Evolutionary conservation across 1,140 invertebrate genomes (phyloP).

Genomic region (Matsumurasca onukii): DNA sequence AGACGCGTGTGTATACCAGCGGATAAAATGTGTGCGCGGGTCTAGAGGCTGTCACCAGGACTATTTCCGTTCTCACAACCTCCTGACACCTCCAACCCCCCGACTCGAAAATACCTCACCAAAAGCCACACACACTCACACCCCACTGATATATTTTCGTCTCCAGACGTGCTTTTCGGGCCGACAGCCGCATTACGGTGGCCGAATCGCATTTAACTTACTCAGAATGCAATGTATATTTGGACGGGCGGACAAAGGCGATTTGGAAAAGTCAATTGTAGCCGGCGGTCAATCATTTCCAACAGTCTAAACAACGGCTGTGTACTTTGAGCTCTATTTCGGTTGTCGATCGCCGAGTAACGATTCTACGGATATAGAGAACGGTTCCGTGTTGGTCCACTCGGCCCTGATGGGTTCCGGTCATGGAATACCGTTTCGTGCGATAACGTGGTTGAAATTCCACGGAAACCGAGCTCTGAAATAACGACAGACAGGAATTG

Average conservation of each 20-base stretch:
- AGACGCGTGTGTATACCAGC: too few relatives aligned
- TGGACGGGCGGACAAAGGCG: constrained; percentile 17
- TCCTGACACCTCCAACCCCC: constrained; percentile 13
- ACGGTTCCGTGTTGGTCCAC: too few relatives aligned
- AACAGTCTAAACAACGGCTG: constrained; percentile 2
- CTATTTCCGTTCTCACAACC: constrained; percentile 17
- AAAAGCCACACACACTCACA: constrained; percentile 17
- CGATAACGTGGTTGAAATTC: too few relatives aligned
- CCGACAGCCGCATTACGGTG: neutral
- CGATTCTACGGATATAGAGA: too few relatives aligned
- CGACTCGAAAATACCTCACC: constrained; percentile 12
- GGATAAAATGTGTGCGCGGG: too few relatives aligned
- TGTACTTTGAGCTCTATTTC: neutral
- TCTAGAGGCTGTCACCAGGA: neutral
- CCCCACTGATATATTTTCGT: constrained; percentile 9
- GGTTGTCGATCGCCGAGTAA: too few relatives aligned
- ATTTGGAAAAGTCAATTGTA: constrained; percentile 14
- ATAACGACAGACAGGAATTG: too few relatives aligned
- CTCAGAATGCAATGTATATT: constrained; percentile 9
- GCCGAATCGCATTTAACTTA: constrained; percentile 14
- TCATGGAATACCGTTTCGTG: too few relatives aligned
- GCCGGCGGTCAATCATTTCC: neutral
- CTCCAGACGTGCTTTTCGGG: constrained; percentile 12
- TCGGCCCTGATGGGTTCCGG: too few relatives aligned
- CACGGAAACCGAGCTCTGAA: too few relatives aligned